Evolutionary conservation across 1,140 invertebrate species (phyloP).

Genomic region (Euura saliciscinereae): DNA sequence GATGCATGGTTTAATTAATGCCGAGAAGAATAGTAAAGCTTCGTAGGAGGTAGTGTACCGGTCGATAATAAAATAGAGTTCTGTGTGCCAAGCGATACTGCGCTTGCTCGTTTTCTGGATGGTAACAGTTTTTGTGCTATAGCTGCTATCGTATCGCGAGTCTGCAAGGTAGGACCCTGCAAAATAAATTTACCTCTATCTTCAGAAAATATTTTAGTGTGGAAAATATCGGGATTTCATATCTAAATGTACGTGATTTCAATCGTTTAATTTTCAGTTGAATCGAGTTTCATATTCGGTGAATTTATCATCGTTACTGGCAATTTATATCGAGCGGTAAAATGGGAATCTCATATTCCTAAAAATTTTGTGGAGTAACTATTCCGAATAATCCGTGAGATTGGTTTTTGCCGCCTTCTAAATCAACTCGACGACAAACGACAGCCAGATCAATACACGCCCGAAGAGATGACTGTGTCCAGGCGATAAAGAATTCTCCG

Average conservation of each 20-base stretch:
- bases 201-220: too few species aligned
- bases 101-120: too few species aligned
- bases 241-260: too few species aligned
- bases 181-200: background rate
- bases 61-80: background rate
- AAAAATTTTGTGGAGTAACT: background rate
- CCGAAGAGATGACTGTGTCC: background rate
- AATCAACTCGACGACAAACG: constrained; percentile 1
- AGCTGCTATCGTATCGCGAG: constrained; percentile 2
- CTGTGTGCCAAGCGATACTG: background rate
- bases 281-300: too few species aligned
- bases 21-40: background rate
- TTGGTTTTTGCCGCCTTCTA: constrained; percentile 1
- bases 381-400: background rate
- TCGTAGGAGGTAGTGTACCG: background rate
- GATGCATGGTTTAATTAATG: too few species aligned
- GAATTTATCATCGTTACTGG: too few species aligned
- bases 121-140: background rate
- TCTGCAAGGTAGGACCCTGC: background rate
- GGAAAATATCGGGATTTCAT: too few species aligned
- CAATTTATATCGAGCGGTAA: too few species aligned
- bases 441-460: constrained; percentile 1
- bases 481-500: background rate
- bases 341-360: too few species aligned
- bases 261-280: too few species aligned